Evolutionary conservation across 2,888 invertebrate genomes (phyloP), one percentile per base, ranked within the genome.

Genomic region (Xylota segnis): DNA sequence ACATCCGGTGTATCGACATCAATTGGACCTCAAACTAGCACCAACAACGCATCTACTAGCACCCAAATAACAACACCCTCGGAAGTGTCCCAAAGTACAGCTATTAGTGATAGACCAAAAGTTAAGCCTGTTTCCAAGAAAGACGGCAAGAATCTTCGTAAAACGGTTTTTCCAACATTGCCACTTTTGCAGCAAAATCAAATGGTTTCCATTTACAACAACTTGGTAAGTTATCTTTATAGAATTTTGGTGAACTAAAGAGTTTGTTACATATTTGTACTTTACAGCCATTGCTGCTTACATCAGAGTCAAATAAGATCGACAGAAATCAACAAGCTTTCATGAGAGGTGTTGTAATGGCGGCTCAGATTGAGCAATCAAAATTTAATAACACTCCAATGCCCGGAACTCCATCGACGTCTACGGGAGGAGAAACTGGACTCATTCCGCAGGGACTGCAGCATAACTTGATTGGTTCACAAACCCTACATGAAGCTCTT

Each of bases 81-180:
- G 6, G 93, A 92, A 87, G 92, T 92, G 40, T 91, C 92, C 27
- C 93, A 95, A 93, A 95, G 94, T 90, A 96, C 96, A 79, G 95
- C 96, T 87, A 96, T 96, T 89, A 96, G 96, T 93, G 97, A 97
- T 92, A 94, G 97, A 89, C 96, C 96, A 79, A 96, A 96, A 92
- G 96, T 95, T 54, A 97, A 96, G 92, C 95, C 96, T 50, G 95
- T 95, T 66, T 95, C 96, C 65, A 96, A 97, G 91, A 96, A 96
- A 91, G 96, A 96, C 91, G 94, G 95, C 63, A 96, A 96, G 92
- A 95, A 95, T 90, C 93, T 94, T 83, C 94, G 95, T 89, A 96
- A 96, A 91, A 93, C 93, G 89, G 92, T 93, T 78, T 92, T 93
- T 83, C 90, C 93, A 88, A 89, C 88, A 87, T 89, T 88, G 88